These are phyloP conservation scores for Heliothis peltigera DNA, from an alignment of 2,888 invertebrate species.

Conservation along the genomic window DNA sequence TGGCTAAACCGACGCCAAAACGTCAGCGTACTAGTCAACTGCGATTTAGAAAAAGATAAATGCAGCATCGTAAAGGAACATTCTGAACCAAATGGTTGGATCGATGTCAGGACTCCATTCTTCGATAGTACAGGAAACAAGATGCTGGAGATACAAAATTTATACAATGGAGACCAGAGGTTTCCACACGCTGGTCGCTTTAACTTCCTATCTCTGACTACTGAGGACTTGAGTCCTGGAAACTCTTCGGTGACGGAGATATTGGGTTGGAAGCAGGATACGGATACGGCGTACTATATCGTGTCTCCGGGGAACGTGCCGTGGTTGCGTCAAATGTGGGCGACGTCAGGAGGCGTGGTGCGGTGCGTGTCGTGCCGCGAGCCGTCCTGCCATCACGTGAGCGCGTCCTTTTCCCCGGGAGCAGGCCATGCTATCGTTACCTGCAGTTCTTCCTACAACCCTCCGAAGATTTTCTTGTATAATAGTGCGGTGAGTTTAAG, in stretches of 20 bases:
- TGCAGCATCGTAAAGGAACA: conserved; percentile 81
- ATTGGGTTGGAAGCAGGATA: conserved; percentile 91
- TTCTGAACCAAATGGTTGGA: conserved; percentile 92
- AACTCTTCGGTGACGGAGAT: conserved; percentile 90
- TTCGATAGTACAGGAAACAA: conserved; percentile 84
- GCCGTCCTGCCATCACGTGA: conserved; percentile 91
- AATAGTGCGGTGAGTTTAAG: conserved; percentile 77
- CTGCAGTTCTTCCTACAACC: conserved; percentile 78
- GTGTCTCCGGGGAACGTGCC: conserved; percentile 91
- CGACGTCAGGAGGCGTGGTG: conserved; percentile 89
- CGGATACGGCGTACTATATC: conserved; percentile 91
- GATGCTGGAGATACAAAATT: conserved; percentile 83
- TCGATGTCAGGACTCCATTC: conserved; percentile 90
- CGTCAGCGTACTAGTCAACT: conserved; percentile 90
- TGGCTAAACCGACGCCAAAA: conserved; percentile 97
- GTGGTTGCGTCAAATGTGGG: conserved; percentile 92
- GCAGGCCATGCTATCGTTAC: conserved; percentile 78
- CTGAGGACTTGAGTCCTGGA: conserved; percentile 88
- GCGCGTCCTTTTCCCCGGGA: conserved; percentile 88
- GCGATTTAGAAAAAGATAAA: conserved; percentile 83
- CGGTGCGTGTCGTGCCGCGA: conserved; percentile 91
- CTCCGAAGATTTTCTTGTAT: conserved; percentile 85
- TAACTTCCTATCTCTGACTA: conserved; percentile 73
- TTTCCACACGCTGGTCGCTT: conserved; percentile 84
- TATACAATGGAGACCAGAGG: conserved; percentile 77